A percentile compares a stretch with the other conserved stretches of the same genome.
Conservation (phyloP, 2,113 vertebrate genomes). For the Psephotus haematonotus region DNA sequence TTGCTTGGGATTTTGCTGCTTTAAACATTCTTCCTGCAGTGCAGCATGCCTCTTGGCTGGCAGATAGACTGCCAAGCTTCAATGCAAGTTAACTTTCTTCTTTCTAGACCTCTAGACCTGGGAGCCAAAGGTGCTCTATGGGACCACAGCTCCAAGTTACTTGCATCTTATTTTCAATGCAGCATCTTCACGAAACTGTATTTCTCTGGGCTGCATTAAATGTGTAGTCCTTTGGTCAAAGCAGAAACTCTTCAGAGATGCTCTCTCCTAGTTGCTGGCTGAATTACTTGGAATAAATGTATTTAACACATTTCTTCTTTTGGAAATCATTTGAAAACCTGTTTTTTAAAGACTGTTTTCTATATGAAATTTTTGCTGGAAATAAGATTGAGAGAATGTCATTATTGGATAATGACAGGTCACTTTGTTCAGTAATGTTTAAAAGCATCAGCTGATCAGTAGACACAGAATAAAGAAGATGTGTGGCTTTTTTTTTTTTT, state of each 20-base stretch:
- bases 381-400: neutral
- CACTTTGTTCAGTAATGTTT: neutral
- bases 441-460: neutral
- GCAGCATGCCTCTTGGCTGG: neutral
- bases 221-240: neutral
- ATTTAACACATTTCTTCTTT: neutral
- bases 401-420: neutral
- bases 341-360: neutral
- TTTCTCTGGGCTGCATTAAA: neutral
- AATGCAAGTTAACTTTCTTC: neutral
- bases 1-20: neutral
- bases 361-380: neutral
- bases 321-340: neutral
- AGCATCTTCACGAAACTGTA: neutral
- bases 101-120: neutral
- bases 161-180: neutral
- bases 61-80: neutral
- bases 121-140: neutral
- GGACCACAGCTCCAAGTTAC: neutral
- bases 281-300: neutral
- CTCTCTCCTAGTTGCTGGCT: neutral
- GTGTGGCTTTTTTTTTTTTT: neutral
- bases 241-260: neutral
- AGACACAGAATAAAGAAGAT: neutral
- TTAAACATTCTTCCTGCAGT: neutral